Percentiles rank a stretch among this genome's conserved stretches.
These are phyloP conservation scores for Serinus canaria DNA, from an alignment of 2,113 vertebrate species.

Conservation along the genomic window DNA sequence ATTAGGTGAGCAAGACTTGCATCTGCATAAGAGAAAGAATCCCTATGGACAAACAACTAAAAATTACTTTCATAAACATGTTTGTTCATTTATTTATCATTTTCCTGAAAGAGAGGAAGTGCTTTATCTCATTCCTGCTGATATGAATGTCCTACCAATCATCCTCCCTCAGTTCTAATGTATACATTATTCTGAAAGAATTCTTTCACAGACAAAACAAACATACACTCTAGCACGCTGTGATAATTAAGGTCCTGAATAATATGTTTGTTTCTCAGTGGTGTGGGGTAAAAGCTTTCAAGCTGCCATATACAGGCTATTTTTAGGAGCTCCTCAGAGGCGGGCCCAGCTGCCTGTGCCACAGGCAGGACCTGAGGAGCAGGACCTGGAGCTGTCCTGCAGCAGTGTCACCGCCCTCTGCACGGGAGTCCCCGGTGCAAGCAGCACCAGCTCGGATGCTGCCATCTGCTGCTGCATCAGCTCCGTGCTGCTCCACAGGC, in stretches of 20 bases:
- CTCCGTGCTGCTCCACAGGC: not conserved
- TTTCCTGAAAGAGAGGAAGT: conserved; percentile 26
- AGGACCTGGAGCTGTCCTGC: not conserved
- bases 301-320: not conserved
- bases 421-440: not conserved
- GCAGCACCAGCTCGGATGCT: not conserved
- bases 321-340: not conserved
- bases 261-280: not conserved
- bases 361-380: not conserved
- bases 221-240: not conserved
- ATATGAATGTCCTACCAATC: not conserved
- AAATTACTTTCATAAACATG: not conserved
- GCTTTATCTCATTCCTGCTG: conserved; percentile 15
- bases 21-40: not conserved
- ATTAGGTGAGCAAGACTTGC: not conserved
- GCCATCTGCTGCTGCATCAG: not conserved
- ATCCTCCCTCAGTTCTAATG: not conserved
- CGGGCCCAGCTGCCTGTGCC: not conserved
- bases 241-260: not conserved
- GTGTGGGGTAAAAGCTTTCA: not conserved
- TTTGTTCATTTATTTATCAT: not conserved
- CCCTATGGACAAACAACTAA: not conserved
- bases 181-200: not conserved
- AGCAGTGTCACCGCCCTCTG: not conserved
- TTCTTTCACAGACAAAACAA: not conserved